A percentile compares a stretch with the other conserved stretches of the same genome.
phyloP scores from a whole-genome alignment of 1,140 invertebrate species.

The Brachionus rotundiformis region DNA sequence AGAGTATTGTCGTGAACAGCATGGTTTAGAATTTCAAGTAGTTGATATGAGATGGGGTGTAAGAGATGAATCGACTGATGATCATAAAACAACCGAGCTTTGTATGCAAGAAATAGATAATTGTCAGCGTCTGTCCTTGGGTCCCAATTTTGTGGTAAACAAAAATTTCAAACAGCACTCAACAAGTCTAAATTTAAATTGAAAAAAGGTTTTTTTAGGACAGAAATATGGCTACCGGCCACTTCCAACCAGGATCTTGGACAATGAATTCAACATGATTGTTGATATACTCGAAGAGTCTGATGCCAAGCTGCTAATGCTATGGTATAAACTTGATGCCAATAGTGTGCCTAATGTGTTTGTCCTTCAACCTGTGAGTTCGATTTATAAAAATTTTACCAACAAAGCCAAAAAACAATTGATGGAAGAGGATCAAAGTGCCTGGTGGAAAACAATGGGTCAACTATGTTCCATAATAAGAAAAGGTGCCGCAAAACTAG shows the following conservation, averaged over 20 bases:
- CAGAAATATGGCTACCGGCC: slow-evolving; percentile 98
- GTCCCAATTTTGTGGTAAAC: slow-evolving; percentile 91
- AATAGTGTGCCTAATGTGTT: slow-evolving; percentile 88
- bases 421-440: slow-evolving; percentile 71
- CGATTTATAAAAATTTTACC: slow-evolving; percentile 93
- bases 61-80: slow-evolving; percentile 89
- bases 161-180: slow-evolving; percentile 51
- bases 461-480: slow-evolving; percentile 92
- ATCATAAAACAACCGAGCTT: slow-evolving; percentile 96
- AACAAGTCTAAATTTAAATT: slow-evolving; percentile 52
- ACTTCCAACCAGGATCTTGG: slow-evolving; percentile 81
- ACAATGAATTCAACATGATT: slow-evolving; percentile 83
- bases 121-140: slow-evolving; percentile 93
- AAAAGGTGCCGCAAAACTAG: slow-evolving; percentile 83
- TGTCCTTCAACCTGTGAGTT: slow-evolving; percentile 91
- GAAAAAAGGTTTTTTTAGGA: slow-evolving; percentile 80
- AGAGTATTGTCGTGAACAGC: slow-evolving; percentile 80
- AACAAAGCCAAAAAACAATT: slow-evolving; percentile 81
- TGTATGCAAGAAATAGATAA: slow-evolving; percentile 98
- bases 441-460: slow-evolving; percentile 93
- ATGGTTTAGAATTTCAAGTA: slow-evolving; percentile 70
- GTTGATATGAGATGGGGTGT: slow-evolving; percentile 97
- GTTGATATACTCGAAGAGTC: slow-evolving; percentile 76
- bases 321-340: slow-evolving; percentile 93
- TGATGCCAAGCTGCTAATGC: slow-evolving; percentile 81